phyloP scores from a whole-genome alignment of 2,797 vertebrate species.

The Momotus momota region DNA sequence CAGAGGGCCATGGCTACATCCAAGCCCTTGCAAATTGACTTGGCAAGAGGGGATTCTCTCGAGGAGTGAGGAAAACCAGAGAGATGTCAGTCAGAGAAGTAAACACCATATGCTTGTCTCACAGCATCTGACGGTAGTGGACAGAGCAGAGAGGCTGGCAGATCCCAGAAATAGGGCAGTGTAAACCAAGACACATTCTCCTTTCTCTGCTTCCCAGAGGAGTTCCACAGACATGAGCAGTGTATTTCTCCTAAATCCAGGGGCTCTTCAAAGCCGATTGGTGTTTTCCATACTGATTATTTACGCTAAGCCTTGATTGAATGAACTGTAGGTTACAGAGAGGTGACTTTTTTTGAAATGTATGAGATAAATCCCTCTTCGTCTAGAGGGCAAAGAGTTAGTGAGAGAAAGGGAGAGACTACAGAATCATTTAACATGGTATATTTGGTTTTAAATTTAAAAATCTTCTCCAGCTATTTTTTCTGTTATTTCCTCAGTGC shows the following conservation, averaged over 20 bases:
- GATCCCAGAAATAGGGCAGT: slow-evolving; percentile 23
- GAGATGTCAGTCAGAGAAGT: slow-evolving; percentile 65
- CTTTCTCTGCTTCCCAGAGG: slow-evolving; percentile 18
- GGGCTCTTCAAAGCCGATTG: neutral
- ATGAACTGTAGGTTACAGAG: slow-evolving; percentile 23
- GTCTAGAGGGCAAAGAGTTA: slow-evolving; percentile 7
- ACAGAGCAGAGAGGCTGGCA: slow-evolving; percentile 51
- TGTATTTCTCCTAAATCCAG: slow-evolving; percentile 43
- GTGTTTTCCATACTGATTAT: slow-evolving; percentile 59
- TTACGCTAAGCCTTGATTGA: slow-evolving; percentile 54
- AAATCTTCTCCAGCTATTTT: neutral
- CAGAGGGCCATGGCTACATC: slow-evolving; percentile 69
- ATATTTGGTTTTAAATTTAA: neutral
- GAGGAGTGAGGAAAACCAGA: slow-evolving; percentile 65
- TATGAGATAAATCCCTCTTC: slow-evolving; percentile 30
- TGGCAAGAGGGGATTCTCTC: slow-evolving; percentile 69
- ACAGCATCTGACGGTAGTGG: slow-evolving; percentile 59
- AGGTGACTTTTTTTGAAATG: slow-evolving; percentile 57
- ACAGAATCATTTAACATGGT: neutral
- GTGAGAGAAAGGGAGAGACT: neutral
- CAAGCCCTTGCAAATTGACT: slow-evolving; percentile 77
- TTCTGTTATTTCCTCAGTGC: neutral
- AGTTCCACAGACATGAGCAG: slow-evolving; percentile 4
- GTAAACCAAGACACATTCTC: neutral
- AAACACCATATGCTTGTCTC: slow-evolving; percentile 75